A percentile compares a stretch with the other conserved stretches of the same genome.
Conservation (phyloP, 2,113 vertebrate species). For the Tympanuchus pallidicinctus region DNA sequence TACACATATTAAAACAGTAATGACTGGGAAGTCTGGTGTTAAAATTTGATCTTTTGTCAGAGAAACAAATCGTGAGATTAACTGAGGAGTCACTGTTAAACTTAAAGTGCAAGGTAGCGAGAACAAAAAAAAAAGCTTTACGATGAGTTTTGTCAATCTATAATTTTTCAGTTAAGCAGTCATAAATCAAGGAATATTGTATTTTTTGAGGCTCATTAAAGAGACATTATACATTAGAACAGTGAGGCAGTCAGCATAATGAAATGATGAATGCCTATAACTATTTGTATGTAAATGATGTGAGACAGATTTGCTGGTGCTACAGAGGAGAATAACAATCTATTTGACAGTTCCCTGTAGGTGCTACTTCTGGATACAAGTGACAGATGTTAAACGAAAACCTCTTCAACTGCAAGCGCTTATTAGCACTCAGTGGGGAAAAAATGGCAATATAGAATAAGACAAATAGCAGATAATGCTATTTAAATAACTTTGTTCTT, state of each 20-base stretch:
- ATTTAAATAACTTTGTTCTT: conserved; percentile 70
- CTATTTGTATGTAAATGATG: conserved; percentile 82
- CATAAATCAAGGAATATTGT: conserved; percentile 87
- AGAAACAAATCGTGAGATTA: conserved; percentile 53
- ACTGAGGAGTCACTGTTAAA: conserved; percentile 65
- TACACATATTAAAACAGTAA: neutral
- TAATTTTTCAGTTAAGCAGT: conserved; percentile 85
- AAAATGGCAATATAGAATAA: conserved; percentile 64
- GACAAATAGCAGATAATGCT: conserved; percentile 66
- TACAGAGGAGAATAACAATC: conserved; percentile 72
- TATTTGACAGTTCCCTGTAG: conserved; percentile 76
- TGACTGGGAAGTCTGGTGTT: conserved; percentile 1
- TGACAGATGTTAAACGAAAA: conserved; percentile 79
- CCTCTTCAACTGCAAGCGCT: conserved; percentile 70
- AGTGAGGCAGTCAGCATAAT: conserved; percentile 80
- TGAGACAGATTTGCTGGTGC: conserved; percentile 77
- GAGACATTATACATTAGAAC: conserved; percentile 83
- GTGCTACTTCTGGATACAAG: conserved; percentile 70
- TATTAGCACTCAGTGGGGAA: conserved; percentile 71
- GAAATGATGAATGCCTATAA: conserved; percentile 83
- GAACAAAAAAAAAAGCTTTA: conserved; percentile 67
- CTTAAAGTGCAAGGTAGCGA: conserved; percentile 59
- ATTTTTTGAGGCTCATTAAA: conserved; percentile 87
- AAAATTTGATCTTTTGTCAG: conserved; percentile 54
- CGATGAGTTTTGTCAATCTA: conserved; percentile 77